Evolutionary conservation across 2,888 invertebrate species (phyloP).

Genomic region (Altica lythri): DNA sequence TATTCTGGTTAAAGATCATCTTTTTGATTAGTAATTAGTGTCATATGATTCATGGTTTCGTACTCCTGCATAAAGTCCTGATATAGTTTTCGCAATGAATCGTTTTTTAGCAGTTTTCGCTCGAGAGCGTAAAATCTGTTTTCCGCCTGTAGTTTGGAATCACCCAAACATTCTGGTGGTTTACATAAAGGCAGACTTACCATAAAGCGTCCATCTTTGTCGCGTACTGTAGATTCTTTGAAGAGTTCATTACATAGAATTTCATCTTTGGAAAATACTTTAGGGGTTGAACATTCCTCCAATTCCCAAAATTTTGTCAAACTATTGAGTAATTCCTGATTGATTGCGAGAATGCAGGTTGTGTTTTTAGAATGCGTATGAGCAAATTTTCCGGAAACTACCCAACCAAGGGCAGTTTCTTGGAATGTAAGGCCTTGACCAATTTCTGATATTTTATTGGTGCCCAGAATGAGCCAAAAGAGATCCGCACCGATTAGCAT

Average conservation of each 20-base stretch:
- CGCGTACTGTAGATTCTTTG: neutral
- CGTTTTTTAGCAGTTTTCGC: neutral
- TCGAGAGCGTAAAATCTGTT: neutral
- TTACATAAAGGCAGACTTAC: neutral
- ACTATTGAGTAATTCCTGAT: neutral
- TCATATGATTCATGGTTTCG: slow-evolving; percentile 3
- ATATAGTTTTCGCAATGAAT: neutral
- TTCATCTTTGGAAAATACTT: neutral
- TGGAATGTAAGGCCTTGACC: too few relatives aligned
- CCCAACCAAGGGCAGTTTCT: neutral
- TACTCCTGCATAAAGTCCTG: slow-evolving; percentile 3
- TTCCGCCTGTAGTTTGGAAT: neutral
- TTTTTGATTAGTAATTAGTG: neutral
- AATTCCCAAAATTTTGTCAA: neutral
- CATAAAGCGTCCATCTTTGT: neutral
- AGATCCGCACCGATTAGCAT: slow-evolving; percentile 2
- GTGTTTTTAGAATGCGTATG: neutral
- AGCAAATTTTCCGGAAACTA: neutral
- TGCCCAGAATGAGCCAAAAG: neutral
- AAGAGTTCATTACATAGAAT: neutral
- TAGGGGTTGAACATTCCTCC: neutral
- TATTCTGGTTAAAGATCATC: neutral
- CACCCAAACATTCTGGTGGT: neutral
- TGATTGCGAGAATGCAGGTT: neutral
- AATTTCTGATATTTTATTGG: neutral